phyloP scores from a whole-genome alignment of 2,113 vertebrate genomes.

The Coreoperca whiteheadi region DNA sequence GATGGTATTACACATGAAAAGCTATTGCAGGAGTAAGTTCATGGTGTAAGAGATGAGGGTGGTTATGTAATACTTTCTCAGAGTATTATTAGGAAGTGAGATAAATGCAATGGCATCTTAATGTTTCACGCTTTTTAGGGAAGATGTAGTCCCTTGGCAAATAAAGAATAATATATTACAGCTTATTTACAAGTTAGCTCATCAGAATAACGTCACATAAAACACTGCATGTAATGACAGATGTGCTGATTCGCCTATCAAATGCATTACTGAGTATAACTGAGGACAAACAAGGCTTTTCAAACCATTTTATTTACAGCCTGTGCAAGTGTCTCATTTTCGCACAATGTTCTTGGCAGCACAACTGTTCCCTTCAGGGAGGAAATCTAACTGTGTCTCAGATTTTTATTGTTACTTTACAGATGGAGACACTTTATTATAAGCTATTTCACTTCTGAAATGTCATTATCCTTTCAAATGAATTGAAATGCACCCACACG shows the following conservation, averaged over 20 bases:
- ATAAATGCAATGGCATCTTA: neutral
- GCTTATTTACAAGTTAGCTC: slow-evolving; percentile 40
- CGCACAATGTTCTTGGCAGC: slow-evolving; percentile 61
- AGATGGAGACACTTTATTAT: slow-evolving; percentile 67
- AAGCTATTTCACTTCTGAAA: slow-evolving; percentile 48
- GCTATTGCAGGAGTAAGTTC: slow-evolving; percentile 16
- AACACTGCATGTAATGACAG: slow-evolving; percentile 7
- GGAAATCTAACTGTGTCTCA: slow-evolving; percentile 40
- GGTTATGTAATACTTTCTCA: neutral
- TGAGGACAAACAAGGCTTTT: slow-evolving; percentile 56
- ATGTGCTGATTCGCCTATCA: slow-evolving; percentile 35
- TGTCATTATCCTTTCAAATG: slow-evolving; percentile 63
- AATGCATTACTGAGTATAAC: slow-evolving; percentile 25
- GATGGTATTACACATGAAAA: neutral
- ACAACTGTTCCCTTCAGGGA: slow-evolving; percentile 47
- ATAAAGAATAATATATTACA: slow-evolving; percentile 8
- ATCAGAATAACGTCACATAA: slow-evolving; percentile 29
- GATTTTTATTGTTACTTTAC: slow-evolving; percentile 67
- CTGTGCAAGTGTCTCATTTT: slow-evolving; percentile 58
- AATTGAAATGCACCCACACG: slow-evolving; percentile 36
- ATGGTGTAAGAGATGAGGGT: slow-evolving; percentile 4
- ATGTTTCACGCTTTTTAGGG: neutral
- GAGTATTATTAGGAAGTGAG: slow-evolving; percentile 20
- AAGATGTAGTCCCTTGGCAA: neutral
- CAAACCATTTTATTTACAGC: slow-evolving; percentile 62